These are phyloP conservation scores for Ciconia maguari DNA, from an alignment of 2,113 vertebrate genomes.

Conservation along the genomic window DNA sequence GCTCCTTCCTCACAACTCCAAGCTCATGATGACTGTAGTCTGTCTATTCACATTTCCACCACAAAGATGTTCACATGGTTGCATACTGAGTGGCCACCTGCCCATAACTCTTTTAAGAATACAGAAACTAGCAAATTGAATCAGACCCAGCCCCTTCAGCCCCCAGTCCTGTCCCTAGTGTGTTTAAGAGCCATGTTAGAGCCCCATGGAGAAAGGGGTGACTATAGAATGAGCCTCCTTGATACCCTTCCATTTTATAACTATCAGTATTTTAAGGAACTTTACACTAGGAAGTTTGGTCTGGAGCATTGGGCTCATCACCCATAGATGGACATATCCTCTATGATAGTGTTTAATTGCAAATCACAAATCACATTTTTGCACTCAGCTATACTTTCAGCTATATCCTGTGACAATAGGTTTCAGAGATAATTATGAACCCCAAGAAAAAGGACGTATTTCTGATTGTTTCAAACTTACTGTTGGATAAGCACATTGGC, in stretches of 20 bases:
- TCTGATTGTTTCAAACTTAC: not conserved
- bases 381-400: not conserved
- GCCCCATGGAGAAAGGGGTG: not conserved
- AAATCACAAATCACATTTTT: not conserved
- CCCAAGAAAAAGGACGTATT: not conserved
- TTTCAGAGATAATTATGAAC: not conserved
- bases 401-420: not conserved
- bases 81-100: not conserved
- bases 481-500: not conserved
- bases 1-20: fast-evolving
- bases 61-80: not conserved
- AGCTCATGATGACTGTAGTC: not conserved
- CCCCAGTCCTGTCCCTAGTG: not conserved
- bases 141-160: not conserved
- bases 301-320: not conserved
- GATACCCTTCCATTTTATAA: not conserved
- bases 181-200: not conserved
- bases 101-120: not conserved
- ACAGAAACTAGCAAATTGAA: not conserved
- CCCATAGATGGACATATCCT: not conserved
- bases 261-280: not conserved
- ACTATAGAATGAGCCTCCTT: not conserved
- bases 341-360: not conserved
- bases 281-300: not conserved
- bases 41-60: not conserved